Conservation (phyloP, 2,113 vertebrate genomes). For the Oophaga pumilio region DNA sequence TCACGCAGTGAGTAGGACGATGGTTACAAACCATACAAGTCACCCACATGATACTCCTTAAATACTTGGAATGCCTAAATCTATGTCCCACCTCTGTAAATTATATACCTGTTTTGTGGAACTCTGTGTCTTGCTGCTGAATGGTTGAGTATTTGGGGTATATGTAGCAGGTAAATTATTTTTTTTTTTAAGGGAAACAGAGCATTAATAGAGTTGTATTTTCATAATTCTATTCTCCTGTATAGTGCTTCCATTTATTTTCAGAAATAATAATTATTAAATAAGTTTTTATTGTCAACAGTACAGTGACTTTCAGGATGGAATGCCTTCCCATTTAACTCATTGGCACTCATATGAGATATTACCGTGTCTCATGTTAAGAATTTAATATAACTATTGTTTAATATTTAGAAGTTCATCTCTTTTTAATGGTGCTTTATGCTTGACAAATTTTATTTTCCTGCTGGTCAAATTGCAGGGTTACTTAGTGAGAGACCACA, state of each 20-base stretch:
- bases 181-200: neutral
- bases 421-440: slow-evolving; percentile 11
- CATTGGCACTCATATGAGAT: neutral
- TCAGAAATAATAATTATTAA: neutral
- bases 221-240: neutral
- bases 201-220: neutral
- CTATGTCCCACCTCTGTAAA: neutral
- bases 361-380: neutral
- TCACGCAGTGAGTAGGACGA: too few species aligned
- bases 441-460: neutral
- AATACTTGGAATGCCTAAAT: neutral
- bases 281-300: neutral
- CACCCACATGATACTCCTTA: too few species aligned
- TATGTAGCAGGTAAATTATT: neutral
- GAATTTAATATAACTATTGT: neutral
- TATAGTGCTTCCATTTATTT: neutral
- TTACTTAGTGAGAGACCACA: slow-evolving; percentile 20
- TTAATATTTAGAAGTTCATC: neutral
- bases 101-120: neutral
- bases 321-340: neutral
- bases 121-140: neutral
- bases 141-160: neutral
- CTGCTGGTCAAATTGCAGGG: neutral
- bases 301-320: neutral
- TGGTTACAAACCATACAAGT: too few species aligned